Evolutionary conservation across 2,113 vertebrate genomes (phyloP).

Genomic region (Corythoichthys intestinalis): DNA sequence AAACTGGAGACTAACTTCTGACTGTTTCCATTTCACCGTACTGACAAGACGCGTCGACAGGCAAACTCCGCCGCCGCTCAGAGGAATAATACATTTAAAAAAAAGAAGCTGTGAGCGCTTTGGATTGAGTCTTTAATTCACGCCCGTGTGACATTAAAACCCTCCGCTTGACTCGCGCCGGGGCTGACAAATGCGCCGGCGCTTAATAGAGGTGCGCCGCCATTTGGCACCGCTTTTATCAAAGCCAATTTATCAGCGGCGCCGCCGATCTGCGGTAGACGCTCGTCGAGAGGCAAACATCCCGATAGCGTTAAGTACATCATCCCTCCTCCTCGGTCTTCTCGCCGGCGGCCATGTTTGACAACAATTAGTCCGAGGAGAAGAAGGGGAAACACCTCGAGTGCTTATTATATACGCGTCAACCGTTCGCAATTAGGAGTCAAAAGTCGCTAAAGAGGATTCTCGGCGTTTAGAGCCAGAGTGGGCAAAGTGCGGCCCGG

Average conservation of each 20-base stretch:
- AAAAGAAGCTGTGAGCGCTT: slow-evolving; percentile 56
- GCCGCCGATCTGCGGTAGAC: slow-evolving; percentile 65
- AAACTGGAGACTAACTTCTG: too few relatives aligned
- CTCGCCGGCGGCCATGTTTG: slow-evolving; percentile 6
- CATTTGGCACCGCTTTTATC: slow-evolving; percentile 73
- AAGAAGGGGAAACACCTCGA: not conserved
- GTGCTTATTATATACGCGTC: not conserved
- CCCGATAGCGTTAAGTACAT: slow-evolving; percentile 76
- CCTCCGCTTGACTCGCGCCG: slow-evolving; percentile 68
- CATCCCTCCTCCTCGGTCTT: slow-evolving; percentile 39
- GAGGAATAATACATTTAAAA: slow-evolving; percentile 45
- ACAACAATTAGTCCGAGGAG: not conserved
- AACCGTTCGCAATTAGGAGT: not conserved
- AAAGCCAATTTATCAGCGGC: slow-evolving; percentile 70
- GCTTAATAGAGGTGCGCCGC: slow-evolving; percentile 72
- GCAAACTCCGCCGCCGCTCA: slow-evolving; percentile 30
- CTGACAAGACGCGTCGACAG: too few relatives aligned
- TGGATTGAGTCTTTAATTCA: slow-evolving; percentile 67
- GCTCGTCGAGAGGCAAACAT: slow-evolving; percentile 71
- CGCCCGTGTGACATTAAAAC: slow-evolving; percentile 70
- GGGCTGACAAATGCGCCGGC: slow-evolving; percentile 63
- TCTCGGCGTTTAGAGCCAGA: not conserved
- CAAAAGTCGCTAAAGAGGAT: not conserved
- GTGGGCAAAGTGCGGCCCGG: not conserved
- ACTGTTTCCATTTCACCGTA: too few relatives aligned